Conservation (phyloP, 1,140 invertebrate genomes). For the Papilio aristodemus region DNA sequence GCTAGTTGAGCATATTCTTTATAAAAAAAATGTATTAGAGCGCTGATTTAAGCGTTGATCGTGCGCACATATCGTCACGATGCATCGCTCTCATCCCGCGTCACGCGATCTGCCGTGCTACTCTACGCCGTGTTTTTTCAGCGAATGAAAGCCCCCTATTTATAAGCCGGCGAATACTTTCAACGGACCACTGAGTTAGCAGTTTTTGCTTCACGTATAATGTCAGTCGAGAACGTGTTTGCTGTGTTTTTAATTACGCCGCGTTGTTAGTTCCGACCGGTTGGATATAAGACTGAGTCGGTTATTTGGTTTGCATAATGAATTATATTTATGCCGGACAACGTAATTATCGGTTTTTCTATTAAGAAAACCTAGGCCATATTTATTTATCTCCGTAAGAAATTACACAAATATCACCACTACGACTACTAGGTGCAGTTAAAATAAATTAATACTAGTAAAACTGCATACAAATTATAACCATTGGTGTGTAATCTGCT, state of each 20-base stretch:
- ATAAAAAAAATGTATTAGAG: too few relatives aligned
- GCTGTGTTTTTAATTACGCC: conserved; percentile 44
- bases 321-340: not conserved
- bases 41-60: not conserved
- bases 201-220: conserved; percentile 59
- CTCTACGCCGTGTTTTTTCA: conserved; percentile 59
- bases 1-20: not conserved
- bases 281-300: conserved; percentile 4
- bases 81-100: conserved; percentile 48
- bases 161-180: conserved; percentile 68
- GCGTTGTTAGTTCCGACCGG: conserved; percentile 32
- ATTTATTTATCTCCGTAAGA: too few relatives aligned
- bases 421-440: too few relatives aligned
- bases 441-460: too few relatives aligned
- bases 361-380: too few relatives aligned
- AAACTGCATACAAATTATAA: too few relatives aligned
- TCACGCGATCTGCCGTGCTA: conserved; percentile 70
- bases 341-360: not conserved
- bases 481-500: too few relatives aligned
- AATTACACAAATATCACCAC: too few relatives aligned
- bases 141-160: conserved; percentile 70
- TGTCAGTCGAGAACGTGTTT: conserved; percentile 48
- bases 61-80: not conserved
- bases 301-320: conserved; percentile 23
- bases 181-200: conserved; percentile 64